Conservation (phyloP, 2,888 invertebrate genomes). For the Augochlorella aurata region DNA sequence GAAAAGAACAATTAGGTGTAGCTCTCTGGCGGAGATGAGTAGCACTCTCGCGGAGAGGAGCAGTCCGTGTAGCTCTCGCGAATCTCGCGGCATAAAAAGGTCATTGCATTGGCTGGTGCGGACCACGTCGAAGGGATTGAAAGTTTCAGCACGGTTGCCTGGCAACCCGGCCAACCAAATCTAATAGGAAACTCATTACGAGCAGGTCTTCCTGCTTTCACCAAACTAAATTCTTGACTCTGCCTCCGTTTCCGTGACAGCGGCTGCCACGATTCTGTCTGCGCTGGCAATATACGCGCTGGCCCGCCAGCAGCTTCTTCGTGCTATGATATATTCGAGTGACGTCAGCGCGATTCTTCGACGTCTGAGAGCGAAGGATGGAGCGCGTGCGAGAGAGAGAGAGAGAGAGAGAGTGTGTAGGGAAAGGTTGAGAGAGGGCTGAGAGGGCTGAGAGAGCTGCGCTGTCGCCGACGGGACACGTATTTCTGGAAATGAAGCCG, state of each 20-base stretch:
- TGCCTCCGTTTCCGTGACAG: slow-evolving; percentile 49
- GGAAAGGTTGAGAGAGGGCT: neutral
- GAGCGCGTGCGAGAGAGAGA: neutral
- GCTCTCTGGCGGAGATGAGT: neutral
- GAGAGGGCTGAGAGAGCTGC: neutral
- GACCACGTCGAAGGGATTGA: slow-evolving; percentile 64
- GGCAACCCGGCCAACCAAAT: slow-evolving; percentile 76
- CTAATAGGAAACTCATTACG: slow-evolving; percentile 81
- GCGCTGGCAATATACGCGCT: slow-evolving; percentile 46
- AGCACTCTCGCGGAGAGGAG: neutral
- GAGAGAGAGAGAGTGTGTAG: neutral
- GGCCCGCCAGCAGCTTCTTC: slow-evolving; percentile 32
- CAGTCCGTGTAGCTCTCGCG: too few relatives aligned
- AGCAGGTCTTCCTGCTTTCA: slow-evolving; percentile 74
- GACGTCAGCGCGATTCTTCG: slow-evolving; percentile 56
- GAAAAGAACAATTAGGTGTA: neutral
- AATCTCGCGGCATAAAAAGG: neutral
- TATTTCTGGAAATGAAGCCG: slow-evolving; percentile 39
- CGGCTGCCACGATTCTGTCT: slow-evolving; percentile 45
- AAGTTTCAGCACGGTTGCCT: slow-evolving; percentile 73
- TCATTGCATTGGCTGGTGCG: neutral
- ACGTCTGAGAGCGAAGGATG: slow-evolving; percentile 15
- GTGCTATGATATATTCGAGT: slow-evolving; percentile 51
- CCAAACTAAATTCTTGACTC: slow-evolving; percentile 76
- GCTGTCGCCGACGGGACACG: slow-evolving; percentile 29